Base-by-base conservation (phyloP, 1,140 invertebrate genomes). In the Drosophila punjabiensis region DNA sequence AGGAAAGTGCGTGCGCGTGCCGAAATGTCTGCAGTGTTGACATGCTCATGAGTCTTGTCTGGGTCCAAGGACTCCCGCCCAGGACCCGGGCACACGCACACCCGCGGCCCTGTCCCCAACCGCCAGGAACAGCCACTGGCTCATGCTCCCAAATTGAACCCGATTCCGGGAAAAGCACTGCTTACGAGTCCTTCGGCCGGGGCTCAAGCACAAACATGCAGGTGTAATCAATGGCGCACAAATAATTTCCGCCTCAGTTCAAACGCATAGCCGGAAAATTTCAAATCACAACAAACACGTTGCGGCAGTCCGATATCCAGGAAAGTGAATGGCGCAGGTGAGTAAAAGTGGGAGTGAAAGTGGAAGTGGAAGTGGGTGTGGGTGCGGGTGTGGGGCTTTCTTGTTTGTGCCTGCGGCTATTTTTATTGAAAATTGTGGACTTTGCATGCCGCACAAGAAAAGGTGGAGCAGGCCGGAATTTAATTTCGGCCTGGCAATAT, bases 201-300 rank as follows among this genome's bases (percentile, higher is more conserved):
- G 35, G 3, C 47, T 55, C 47, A 16, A 64, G 59, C 67, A 43
- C 63, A 76, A 35, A 24, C 45, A 53, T 55, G 39, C 47, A 45
- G 47, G 43, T n/a, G 67, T 70, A 71, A 75, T 80, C 84, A 81
- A 78, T 82, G 71, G 35, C 43, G 77, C 47, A 70, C 45, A 74
- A 77, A 86, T 85, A 65, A 85, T 79, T 81, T 85, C 68, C 68
- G 55, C 48, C 32, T 35, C 47, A 63, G 56, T 33, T 62, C 47
- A 70, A 77, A 39, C 43, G 41, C 37, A 45, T 48, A 41, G 47
- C 65, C 79, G 41, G 45, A 66, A 83, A 64, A 81, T 78, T 53
- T 61, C 61, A 74, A 88, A 83, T 80, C 83, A 83, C 73, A 87
- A 85, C 76, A 85, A 87, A 79, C 76, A 69, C 70, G 63, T 63